Evolutionary conservation across 2,888 invertebrate species (phyloP), one percentile per base, ranked within the genome.

Genomic region (Chirona hameri): DNA sequence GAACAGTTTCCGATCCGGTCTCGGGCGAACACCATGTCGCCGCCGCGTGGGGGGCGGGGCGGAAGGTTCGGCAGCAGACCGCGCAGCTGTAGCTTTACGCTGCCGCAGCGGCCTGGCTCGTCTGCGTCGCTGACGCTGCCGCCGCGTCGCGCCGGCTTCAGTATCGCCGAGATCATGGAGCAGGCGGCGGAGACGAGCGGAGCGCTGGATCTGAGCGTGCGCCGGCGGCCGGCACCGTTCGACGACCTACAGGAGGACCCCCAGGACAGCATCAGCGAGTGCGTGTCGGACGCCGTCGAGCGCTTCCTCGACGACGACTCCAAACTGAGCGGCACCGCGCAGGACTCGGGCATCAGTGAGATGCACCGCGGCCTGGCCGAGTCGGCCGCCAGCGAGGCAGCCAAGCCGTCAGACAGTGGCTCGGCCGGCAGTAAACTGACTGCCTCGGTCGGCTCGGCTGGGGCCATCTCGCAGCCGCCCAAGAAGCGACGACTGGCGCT

Each of bases 121-220:
- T 76, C 76, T 1, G 76, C 76, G 18, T 76, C 76, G 76, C 76
- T 76, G 21, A 18, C 72, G 14, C 18, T 31, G 72, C 31, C 72
- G 72, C 76, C 76, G 76, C 39, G 76, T 9, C 76, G 76, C 76
- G 76, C 76, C 76, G 76, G 76, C 46, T 76, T 76, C 46, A 76
- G 76, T 46, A 76, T 76, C 76, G 76, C 76, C 46, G 76, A 76
- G 46, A 21, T 76, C 24, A 76, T 76, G 46, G 76, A 76, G 24
- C 24, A 39, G 76, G 24, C 46, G 7, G 72, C 10, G 15, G 31
- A 15, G 31, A 27, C 72, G 27, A 21, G 72, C 39, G 76, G 76
- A 21, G 76, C 76, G 76, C 76, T 76, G 7, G 76, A 76, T 24
- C 46, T 76, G 39, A 76, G 76, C 76, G 76, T 76, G 76, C 76